Percentiles rank a stretch among this genome's conserved stretches.
These are phyloP conservation scores for Myiozetetes cayanensis DNA, from an alignment of 2,113 vertebrate genomes.

Conservation along the genomic window DNA sequence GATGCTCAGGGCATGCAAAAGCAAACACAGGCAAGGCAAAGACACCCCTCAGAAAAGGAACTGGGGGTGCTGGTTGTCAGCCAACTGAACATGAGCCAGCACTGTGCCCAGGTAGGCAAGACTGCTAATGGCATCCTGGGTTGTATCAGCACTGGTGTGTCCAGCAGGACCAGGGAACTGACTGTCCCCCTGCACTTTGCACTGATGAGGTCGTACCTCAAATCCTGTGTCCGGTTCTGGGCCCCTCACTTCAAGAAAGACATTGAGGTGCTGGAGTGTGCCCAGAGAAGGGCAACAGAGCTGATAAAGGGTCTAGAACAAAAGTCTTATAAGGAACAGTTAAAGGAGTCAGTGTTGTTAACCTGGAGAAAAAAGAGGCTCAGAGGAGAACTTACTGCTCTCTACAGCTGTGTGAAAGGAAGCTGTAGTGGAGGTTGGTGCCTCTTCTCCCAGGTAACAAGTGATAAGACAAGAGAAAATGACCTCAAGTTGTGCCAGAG, in stretches of 20 bases:
- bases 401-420: not conserved
- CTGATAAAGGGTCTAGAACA: not conserved
- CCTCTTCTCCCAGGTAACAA: not conserved
- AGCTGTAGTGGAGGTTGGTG: not conserved
- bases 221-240: not conserved
- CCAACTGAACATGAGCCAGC: accelerated
- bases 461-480: not conserved
- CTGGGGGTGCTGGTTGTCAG: accelerated
- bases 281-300: not conserved
- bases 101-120: not conserved
- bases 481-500: not conserved
- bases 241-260: not conserved
- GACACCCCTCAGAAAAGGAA: not conserved
- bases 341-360: not conserved
- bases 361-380: not conserved
- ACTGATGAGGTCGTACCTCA: accelerated
- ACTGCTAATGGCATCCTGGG: not conserved
- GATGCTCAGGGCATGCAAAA: not conserved
- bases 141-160: not conserved
- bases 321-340: not conserved
- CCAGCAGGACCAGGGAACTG: not conserved
- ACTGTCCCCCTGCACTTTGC: no score
- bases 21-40: not conserved
- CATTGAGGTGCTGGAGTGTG: accelerated
- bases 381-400: not conserved